phyloP scores from a whole-genome alignment of 2,888 invertebrate species.

The Matsumyia berberina region DNA sequence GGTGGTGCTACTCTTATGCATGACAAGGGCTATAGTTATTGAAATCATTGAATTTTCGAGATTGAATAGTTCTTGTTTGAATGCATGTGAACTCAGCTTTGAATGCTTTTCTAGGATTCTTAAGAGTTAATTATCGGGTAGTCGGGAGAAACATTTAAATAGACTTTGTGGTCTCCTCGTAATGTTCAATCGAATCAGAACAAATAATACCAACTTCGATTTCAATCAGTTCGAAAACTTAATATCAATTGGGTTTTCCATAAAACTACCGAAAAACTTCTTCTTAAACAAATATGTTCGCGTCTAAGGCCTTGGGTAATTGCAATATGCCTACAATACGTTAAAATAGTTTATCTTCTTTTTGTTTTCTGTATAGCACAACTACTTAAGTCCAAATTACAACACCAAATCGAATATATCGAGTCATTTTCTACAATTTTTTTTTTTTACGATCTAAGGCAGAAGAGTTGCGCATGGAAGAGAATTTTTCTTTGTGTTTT shows the following conservation, averaged over 20 bases:
- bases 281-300: neutral
- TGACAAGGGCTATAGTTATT: no score
- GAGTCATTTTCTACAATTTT: conserved; percentile 19
- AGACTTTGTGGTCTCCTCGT: no score
- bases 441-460: conserved; percentile 60
- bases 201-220: neutral
- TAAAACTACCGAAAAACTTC: neutral
- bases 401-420: conserved; percentile 30
- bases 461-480: conserved; percentile 73
- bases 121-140: no score
- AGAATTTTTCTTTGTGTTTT: conserved; percentile 37
- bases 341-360: neutral
- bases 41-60: no score
- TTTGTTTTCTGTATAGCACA: conserved; percentile 23
- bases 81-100: no score
- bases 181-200: no score
- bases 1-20: no score
- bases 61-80: no score
- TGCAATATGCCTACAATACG: conserved; percentile 21
- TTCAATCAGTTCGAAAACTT: neutral
- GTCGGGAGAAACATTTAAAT: no score
- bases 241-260: conserved; percentile 26
- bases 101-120: no score
- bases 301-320: conserved; percentile 22
- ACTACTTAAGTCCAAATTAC: conserved; percentile 12